phyloP scores from a whole-genome alignment of 1,140 invertebrate genomes.

The Megalopta genalis region DNA sequence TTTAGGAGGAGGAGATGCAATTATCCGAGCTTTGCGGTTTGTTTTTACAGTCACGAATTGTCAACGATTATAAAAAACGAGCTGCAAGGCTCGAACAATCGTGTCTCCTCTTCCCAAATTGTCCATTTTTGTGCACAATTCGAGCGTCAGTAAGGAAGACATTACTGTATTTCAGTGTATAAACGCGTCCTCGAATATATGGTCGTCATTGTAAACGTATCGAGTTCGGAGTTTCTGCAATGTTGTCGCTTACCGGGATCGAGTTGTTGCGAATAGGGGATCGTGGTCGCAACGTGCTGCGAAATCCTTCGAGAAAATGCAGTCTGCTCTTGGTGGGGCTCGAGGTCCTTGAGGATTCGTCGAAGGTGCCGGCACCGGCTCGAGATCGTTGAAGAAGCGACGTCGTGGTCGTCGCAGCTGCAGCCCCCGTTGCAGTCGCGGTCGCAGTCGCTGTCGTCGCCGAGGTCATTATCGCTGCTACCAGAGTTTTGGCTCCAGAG shows the following conservation, averaged over 20 bases:
- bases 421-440: not conserved
- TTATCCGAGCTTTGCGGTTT: no score
- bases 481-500: conserved; percentile 64
- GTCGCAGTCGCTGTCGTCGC: conserved; percentile 66
- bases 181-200: no score
- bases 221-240: not conserved
- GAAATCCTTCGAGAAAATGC: conserved; percentile 83
- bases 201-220: not conserved
- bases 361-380: conserved; percentile 69
- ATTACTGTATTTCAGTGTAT: no score
- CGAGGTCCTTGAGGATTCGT: conserved; percentile 74
- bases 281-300: conserved; percentile 80
- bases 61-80: no score
- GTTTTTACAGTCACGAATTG: no score
- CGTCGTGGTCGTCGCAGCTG: conserved; percentile 44
- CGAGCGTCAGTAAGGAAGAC: no score
- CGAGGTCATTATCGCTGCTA: conserved; percentile 67
- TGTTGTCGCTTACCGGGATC: conserved; percentile 74
- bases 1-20: no score
- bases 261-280: conserved; percentile 76
- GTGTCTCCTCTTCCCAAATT: no score
- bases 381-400: conserved; percentile 73
- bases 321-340: conserved; percentile 84
- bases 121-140: no score
- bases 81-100: no score